Conservation (phyloP, 2,797 vertebrate species). For the Typhlichthys eigenmanni region DNA sequence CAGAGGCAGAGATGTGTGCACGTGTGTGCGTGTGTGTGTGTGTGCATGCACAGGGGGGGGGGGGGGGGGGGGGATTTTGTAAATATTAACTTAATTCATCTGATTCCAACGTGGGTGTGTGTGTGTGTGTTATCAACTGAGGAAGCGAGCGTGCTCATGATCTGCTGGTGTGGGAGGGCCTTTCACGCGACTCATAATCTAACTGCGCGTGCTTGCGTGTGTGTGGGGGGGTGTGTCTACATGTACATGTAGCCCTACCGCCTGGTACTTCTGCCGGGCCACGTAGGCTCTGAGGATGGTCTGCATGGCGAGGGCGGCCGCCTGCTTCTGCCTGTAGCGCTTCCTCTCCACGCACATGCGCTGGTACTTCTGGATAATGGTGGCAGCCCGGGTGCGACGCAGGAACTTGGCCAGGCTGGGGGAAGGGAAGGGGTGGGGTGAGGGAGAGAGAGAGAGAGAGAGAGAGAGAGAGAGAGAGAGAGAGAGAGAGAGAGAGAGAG, state of each 20-base stretch:
- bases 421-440: neutral
- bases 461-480: neutral
- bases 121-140: neutral
- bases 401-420: slow-evolving; percentile 88
- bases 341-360: slow-evolving; percentile 86
- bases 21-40: neutral
- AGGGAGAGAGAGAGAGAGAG: neutral
- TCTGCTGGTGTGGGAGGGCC: neutral
- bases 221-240: neutral
- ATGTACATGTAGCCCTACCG: slow-evolving; percentile 72
- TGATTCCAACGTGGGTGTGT: neutral
- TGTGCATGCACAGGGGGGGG: neutral
- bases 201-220: neutral
- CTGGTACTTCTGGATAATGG: slow-evolving; percentile 90
- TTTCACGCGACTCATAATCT: neutral
- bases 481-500: slow-evolving; percentile 4
- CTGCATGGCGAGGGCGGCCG: slow-evolving; percentile 87
- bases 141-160: neutral
- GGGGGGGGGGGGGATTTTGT: neutral
- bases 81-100: too few relatives aligned
- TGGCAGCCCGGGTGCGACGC: slow-evolving; percentile 87
- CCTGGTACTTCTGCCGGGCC: slow-evolving; percentile 87
- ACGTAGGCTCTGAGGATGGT: slow-evolving; percentile 89
- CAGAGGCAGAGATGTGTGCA: neutral
- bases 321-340: slow-evolving; percentile 82